phyloP scores from a whole-genome alignment of 1,140 invertebrate species.

The Danaus plexippus region DNA sequence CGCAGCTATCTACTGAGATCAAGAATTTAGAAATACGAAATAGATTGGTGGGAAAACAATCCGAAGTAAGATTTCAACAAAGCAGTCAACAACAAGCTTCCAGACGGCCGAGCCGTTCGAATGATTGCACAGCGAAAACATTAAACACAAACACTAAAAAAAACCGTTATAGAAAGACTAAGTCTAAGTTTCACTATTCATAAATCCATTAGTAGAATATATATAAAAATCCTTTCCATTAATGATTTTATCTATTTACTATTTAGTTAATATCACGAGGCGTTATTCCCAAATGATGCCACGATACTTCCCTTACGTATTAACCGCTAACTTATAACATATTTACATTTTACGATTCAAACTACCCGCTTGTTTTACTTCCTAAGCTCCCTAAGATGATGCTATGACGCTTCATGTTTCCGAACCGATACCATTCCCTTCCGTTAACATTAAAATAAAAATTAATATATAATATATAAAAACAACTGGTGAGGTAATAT shows the following conservation, averaged over 20 bases:
- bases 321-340: constrained; percentile 61
- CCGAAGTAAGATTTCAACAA: constrained; percentile 35
- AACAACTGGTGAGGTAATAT: constrained; percentile 67
- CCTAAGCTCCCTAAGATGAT: constrained; percentile 61
- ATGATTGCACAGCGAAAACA: constrained; percentile 68
- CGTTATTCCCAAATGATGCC: constrained; percentile 59
- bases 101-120: constrained; percentile 51
- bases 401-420: constrained; percentile 37
- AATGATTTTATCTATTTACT: constrained; percentile 69
- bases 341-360: constrained; percentile 70
- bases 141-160: constrained; percentile 62
- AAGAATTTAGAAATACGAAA: constrained; percentile 57
- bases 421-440: constrained; percentile 34
- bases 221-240: constrained; percentile 70
- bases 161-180: constrained; percentile 57
- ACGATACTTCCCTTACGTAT: constrained; percentile 54
- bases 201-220: constrained; percentile 70
- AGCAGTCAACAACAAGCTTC: constrained; percentile 52
- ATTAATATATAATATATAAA: constrained; percentile 51
- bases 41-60: constrained; percentile 46
- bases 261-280: constrained; percentile 71
- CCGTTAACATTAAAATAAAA: constrained; percentile 62
- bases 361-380: constrained; percentile 60
- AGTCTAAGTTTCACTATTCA: constrained; percentile 66
- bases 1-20: constrained; percentile 67